Percentiles rank a stretch among this genome's conserved stretches.
These are phyloP conservation scores for Nematolebias whitei DNA, from an alignment of 2,113 vertebrate species.

Conservation along the genomic window DNA sequence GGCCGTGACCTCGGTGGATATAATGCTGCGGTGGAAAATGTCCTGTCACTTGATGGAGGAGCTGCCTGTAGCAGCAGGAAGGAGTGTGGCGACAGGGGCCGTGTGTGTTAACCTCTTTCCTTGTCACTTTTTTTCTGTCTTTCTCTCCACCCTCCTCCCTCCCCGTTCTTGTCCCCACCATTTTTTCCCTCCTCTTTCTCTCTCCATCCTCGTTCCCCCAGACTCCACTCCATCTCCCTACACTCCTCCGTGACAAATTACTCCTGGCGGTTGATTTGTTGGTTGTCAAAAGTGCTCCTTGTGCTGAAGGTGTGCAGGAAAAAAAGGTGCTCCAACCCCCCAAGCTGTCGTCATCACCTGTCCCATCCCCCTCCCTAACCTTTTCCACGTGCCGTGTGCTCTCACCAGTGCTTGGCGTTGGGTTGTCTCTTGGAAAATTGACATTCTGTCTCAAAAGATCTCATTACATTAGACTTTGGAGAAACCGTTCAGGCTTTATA, in stretches of 20 bases:
- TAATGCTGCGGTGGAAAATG: conserved; percentile 72
- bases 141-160: conserved; percentile 2
- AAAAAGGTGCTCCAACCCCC: conserved; percentile 28
- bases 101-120: conserved; percentile 77
- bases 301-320: conserved; percentile 64
- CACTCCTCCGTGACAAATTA: conserved; percentile 75
- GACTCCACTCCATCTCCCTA: conserved; percentile 59
- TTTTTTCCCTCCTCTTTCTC: conserved; percentile 22
- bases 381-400: conserved; percentile 24
- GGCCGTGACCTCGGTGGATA: conserved; percentile 67
- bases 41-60: conserved; percentile 78
- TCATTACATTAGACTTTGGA: conserved; percentile 68
- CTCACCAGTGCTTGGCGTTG: conserved; percentile 27
- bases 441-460: conserved; percentile 67
- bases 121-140: conserved; percentile 66
- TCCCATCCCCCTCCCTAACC: not conserved
- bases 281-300: conserved; percentile 77
- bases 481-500: conserved; percentile 56
- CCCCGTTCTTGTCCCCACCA: conserved; percentile 45
- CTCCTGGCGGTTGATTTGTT: conserved; percentile 81
- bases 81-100: conserved; percentile 71
- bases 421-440: conserved; percentile 59
- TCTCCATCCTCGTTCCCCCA: conserved; percentile 25
- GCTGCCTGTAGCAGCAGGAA: conserved; percentile 73
- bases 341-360: conserved; percentile 39